Percentiles rank a stretch among this genome's conserved stretches.
Evolutionary conservation across 2,113 vertebrate genomes (phyloP).

Genomic region (Vidua macroura): DNA sequence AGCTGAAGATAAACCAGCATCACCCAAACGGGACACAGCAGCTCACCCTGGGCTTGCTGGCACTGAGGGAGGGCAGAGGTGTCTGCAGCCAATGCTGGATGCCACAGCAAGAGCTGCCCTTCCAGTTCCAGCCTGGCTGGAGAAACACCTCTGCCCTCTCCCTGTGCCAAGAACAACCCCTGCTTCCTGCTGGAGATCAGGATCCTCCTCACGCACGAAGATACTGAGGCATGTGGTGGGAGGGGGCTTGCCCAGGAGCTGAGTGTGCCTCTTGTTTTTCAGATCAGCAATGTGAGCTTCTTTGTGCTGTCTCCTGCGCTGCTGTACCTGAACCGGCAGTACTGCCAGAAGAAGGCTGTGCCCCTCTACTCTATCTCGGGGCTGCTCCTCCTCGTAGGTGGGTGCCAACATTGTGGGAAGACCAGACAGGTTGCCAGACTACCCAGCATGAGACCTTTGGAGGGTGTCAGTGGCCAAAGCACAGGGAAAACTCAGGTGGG

Average conservation of each 20-base stretch:
- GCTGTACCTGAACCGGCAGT: constrained; percentile 85
- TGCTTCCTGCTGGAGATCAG: not conserved
- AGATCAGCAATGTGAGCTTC: constrained; percentile 94
- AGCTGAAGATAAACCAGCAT: not conserved
- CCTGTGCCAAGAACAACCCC: not conserved
- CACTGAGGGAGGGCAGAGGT: not conserved
- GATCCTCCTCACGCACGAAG: not conserved
- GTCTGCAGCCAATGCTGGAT: not conserved
- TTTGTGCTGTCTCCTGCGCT: constrained; percentile 84
- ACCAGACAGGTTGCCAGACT: not conserved
- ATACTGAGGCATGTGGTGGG: not conserved
- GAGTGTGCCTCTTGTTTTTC: not conserved
- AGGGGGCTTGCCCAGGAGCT: not conserved
- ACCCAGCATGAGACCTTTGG: not conserved
- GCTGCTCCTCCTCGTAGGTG: constrained; percentile 86
- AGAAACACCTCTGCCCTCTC: not conserved
- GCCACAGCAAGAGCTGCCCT: not conserved
- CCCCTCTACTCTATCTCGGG: constrained; percentile 72
- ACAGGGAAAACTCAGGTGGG: not conserved
- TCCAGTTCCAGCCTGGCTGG: not conserved
- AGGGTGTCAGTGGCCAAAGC: not conserved
- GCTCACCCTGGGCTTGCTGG: not conserved
- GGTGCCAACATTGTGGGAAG: not conserved
- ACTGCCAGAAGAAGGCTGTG: constrained; percentile 76
- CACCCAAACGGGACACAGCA: not conserved